Conservation (phyloP, 1,140 invertebrate genomes). For the Philopotamus ludificatus region DNA sequence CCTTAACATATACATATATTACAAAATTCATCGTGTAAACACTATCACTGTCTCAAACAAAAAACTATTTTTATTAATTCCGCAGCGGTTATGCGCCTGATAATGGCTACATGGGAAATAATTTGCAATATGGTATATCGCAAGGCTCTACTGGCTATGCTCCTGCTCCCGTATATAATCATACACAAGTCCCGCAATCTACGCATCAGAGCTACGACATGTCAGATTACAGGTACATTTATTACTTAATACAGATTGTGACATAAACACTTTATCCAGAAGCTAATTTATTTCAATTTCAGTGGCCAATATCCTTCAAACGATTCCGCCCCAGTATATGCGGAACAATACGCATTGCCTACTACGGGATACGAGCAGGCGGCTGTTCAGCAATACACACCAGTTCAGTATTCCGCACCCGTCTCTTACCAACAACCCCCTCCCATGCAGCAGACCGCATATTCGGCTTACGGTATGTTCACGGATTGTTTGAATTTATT, state of each 20-base stretch:
- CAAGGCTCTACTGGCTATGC: neutral
- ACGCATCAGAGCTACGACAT: constrained; percentile 19
- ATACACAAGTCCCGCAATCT: neutral
- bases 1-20: too few relatives aligned
- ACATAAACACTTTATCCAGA: neutral
- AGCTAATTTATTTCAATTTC: neutral
- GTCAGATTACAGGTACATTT: constrained; percentile 27
- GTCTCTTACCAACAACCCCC: constrained; percentile 22
- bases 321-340: constrained; percentile 6
- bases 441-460: neutral
- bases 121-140: constrained; percentile 23
- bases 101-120: constrained; percentile 16
- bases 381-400: constrained; percentile 9
- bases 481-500: neutral
- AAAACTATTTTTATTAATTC: constrained; percentile 16
- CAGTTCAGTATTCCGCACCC: constrained; percentile 7
- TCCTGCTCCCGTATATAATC: constrained; percentile 7
- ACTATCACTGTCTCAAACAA: too few relatives aligned
- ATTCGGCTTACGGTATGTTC: constrained; percentile 7
- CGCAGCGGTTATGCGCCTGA: constrained; percentile 22
- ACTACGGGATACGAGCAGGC: constrained; percentile 12
- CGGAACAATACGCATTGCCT: constrained; percentile 9
- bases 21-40: too few relatives aligned
- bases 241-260: neutral
- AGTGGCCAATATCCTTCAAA: constrained; percentile 10